A percentile compares a stretch with the other conserved stretches of the same genome.
These are phyloP conservation scores for Gadus chalcogrammus DNA, from an alignment of 2,113 vertebrate genomes.

Conservation along the genomic window DNA sequence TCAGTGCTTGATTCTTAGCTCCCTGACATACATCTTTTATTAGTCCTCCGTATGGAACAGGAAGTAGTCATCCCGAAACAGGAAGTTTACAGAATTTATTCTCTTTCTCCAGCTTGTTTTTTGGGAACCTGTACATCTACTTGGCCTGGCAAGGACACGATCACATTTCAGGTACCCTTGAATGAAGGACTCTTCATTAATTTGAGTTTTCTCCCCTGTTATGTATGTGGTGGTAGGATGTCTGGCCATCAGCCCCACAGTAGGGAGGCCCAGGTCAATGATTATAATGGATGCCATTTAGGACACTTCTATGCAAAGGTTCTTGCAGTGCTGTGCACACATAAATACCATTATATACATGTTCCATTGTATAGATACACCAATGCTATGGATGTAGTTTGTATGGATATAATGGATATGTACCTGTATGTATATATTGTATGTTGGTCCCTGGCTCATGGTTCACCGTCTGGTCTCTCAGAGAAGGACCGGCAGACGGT, in stretches of 20 bases:
- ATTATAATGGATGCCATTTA: too few species aligned
- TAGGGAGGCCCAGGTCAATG: too few species aligned
- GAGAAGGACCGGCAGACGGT: conserved; percentile 91
- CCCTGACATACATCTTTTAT: background rate
- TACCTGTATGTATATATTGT: too few species aligned
- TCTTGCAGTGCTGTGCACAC: too few species aligned
- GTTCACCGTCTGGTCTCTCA: conserved; percentile 56
- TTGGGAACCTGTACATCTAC: conserved; percentile 97
- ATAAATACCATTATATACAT: too few species aligned
- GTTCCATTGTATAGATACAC: too few species aligned
- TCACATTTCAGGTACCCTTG: conserved; percentile 82
- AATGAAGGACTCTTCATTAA: background rate
- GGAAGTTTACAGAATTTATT: background rate
- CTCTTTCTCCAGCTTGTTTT: conserved; percentile 83
- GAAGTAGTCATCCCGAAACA: background rate
- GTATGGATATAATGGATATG: too few species aligned
- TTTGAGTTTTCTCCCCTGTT: too few species aligned
- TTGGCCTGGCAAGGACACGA: conserved; percentile 90
- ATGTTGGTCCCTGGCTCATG: conserved; percentile 24
- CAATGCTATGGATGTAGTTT: too few species aligned
- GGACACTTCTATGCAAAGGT: too few species aligned
- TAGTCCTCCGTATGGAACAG: background rate
- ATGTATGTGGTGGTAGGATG: too few species aligned
- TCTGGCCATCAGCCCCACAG: too few species aligned
- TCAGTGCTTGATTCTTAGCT: conserved; percentile 39